Percentiles rank a stretch among this genome's conserved stretches.
These are phyloP conservation scores for Muscidifurax raptorellus DNA, from an alignment of 1,140 invertebrate genomes.

Conservation along the genomic window DNA sequence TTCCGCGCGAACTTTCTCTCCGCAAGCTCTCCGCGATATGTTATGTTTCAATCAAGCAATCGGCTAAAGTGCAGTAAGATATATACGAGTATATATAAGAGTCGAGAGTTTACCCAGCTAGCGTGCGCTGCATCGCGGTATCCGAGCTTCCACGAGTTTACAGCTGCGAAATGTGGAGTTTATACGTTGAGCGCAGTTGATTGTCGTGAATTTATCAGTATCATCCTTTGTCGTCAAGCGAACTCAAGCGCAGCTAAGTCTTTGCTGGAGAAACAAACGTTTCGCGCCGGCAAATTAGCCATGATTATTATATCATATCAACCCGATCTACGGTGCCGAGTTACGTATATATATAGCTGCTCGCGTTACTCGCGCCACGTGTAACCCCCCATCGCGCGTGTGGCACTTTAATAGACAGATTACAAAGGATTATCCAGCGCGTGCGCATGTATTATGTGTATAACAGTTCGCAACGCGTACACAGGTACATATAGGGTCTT, in stretches of 20 bases:
- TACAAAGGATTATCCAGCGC: conserved; percentile 24
- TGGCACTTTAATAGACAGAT: conserved; percentile 24
- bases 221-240: too few relatives aligned
- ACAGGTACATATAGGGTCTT: background rate
- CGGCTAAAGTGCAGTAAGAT: conserved; percentile 32
- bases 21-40: background rate
- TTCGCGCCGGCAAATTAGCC: background rate
- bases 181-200: too few relatives aligned
- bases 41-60: conserved; percentile 43
- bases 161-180: background rate
- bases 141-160: background rate
- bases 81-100: too few relatives aligned
- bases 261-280: background rate
- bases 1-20: background rate
- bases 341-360: background rate
- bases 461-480: background rate
- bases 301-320: conserved; percentile 12
- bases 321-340: background rate
- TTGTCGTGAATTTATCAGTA: too few relatives aligned
- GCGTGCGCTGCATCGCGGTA: background rate
- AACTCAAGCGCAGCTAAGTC: too few relatives aligned
- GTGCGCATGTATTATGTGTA: background rate
- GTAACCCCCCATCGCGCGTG: too few relatives aligned
- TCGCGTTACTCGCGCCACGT: background rate
- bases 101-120: too few relatives aligned